A percentile compares a stretch with the other conserved stretches of the same genome.
Conservation (phyloP, 2,113 vertebrate species). For the Nibea albiflora region DNA sequence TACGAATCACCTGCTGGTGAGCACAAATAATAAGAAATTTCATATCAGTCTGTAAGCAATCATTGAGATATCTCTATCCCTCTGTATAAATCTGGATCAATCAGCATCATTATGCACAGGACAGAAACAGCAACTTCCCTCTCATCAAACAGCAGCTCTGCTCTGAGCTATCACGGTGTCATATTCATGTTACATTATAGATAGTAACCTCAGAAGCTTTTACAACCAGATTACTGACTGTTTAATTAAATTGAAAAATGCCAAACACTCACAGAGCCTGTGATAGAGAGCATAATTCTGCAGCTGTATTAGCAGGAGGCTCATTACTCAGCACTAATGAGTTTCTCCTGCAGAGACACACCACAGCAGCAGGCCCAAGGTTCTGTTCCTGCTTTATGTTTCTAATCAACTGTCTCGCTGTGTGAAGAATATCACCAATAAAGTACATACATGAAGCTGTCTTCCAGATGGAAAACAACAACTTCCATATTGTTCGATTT, state of each 20-base stretch:
- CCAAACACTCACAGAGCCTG: constrained; percentile 34
- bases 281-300: constrained; percentile 57
- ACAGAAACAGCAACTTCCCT: constrained; percentile 41
- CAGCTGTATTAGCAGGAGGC: constrained; percentile 60
- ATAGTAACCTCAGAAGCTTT: constrained; percentile 50
- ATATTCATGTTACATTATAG: constrained; percentile 23
- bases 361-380: constrained; percentile 32
- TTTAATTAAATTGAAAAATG: constrained; percentile 74
- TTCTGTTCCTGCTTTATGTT: constrained; percentile 47
- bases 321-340: constrained; percentile 72
- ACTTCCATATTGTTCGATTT: constrained; percentile 25
- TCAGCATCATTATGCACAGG: background rate
- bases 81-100: constrained; percentile 6
- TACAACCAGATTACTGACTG: constrained; percentile 62
- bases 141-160: constrained; percentile 25
- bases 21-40: background rate
- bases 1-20: background rate
- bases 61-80: background rate
- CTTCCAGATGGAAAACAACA: constrained; percentile 32
- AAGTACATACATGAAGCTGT: constrained; percentile 42
- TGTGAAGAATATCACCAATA: constrained; percentile 47
- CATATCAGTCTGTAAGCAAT: background rate
- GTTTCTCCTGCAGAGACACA: constrained; percentile 56
- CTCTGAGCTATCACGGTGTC: constrained; percentile 10
- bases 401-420: constrained; percentile 30